A percentile compares a stretch with the other conserved stretches of the same genome.
Conservation (phyloP, 2,797 vertebrate species). For the Argentina silus region DNA sequence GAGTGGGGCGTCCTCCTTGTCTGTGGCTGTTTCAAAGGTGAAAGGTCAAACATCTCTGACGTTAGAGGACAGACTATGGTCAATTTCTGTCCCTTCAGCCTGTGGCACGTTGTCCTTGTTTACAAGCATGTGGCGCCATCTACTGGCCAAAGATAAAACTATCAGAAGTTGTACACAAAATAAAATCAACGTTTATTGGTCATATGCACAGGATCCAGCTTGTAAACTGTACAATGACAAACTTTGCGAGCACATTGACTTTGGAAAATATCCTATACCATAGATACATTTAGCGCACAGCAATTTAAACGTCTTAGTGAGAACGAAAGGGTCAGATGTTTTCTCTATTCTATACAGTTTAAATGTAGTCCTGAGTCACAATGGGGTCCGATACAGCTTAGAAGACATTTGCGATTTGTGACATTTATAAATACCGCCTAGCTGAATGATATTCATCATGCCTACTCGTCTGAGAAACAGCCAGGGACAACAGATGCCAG, state of each 20-base stretch:
- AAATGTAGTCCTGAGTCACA: neutral
- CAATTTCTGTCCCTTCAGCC: neutral
- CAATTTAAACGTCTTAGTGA: too few species aligned
- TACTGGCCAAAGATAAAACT: neutral
- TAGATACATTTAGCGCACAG: too few species aligned
- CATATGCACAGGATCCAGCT: conserved; percentile 1
- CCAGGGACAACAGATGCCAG: conserved; percentile 60
- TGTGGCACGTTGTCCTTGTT: neutral
- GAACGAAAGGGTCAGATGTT: too few species aligned
- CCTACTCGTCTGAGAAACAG: conserved; percentile 36
- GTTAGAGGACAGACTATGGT: neutral
- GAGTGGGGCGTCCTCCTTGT: conserved; percentile 63
- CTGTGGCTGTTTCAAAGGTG: conserved; percentile 68
- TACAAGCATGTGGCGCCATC: neutral
- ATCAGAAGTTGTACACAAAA: neutral
- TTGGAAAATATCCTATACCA: too few species aligned
- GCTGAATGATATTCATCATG: neutral
- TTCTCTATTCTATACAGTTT: neutral
- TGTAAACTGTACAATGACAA: neutral
- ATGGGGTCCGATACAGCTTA: neutral
- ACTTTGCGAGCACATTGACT: too few species aligned
- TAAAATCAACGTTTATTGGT: too few species aligned
- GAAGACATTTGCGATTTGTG: too few species aligned
- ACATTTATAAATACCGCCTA: too few species aligned
- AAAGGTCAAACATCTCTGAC: neutral